These are phyloP conservation scores for Synaphobranchus kaupii DNA, from an alignment of 2,797 vertebrate genomes.

Conservation along the genomic window DNA sequence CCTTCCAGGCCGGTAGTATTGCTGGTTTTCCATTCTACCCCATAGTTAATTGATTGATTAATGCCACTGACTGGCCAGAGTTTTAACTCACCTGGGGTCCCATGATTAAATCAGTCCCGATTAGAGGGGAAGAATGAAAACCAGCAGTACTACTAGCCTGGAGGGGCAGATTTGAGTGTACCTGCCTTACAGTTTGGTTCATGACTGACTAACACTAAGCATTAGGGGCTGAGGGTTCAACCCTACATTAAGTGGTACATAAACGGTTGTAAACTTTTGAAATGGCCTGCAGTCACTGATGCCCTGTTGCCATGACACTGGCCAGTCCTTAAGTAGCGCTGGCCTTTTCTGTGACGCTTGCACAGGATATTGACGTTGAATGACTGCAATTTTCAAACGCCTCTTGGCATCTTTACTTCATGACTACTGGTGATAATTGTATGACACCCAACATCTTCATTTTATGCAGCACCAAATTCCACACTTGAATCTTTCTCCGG, in stretches of 20 bases:
- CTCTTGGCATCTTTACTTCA: too few relatives aligned
- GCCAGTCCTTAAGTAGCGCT: too few relatives aligned
- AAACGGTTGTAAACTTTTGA: background rate
- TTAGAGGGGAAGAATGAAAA: background rate
- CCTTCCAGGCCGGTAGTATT: background rate
- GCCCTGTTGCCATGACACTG: too few relatives aligned
- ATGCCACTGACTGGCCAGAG: background rate
- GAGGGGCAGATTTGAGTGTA: background rate
- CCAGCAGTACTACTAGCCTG: background rate
- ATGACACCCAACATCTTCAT: too few relatives aligned
- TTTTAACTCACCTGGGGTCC: background rate
- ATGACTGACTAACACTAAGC: background rate
- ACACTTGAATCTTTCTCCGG: too few relatives aligned
- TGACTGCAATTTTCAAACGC: too few relatives aligned
- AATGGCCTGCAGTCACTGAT: too few relatives aligned
- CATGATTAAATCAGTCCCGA: background rate
- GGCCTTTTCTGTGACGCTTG: too few relatives aligned
- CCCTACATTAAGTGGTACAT: background rate
- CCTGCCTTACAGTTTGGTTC: background rate
- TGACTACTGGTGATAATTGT: too few relatives aligned
- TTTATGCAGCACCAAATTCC: too few relatives aligned
- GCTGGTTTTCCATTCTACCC: background rate
- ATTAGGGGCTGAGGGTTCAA: background rate
- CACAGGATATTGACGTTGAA: too few relatives aligned
- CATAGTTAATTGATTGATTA: background rate